Evolutionary conservation across 2,888 invertebrate genomes (phyloP).

Genomic region (Heteromurus nitidus): DNA sequence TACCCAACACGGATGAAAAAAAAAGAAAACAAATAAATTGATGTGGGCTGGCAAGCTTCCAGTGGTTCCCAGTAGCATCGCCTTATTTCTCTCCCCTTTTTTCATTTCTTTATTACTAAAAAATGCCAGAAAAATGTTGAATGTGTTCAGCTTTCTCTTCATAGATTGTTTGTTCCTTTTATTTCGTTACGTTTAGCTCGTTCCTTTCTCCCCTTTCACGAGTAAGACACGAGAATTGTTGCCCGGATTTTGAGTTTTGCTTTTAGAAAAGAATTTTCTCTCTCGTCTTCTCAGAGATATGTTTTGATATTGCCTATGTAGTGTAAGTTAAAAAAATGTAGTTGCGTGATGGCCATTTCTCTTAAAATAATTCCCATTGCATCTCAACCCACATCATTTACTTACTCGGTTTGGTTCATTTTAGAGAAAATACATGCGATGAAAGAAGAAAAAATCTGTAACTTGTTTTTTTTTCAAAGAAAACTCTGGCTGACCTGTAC

Average conservation of each 20-base stretch:
- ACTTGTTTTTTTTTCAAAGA: neutral
- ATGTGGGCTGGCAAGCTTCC: constrained; percentile 7
- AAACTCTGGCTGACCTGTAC: neutral
- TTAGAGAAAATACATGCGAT: neutral
- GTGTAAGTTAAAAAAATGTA: too few relatives aligned
- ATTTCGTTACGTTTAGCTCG: neutral
- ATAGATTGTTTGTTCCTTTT: neutral
- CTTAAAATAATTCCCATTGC: constrained; percentile 18
- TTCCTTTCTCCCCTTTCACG: too few relatives aligned
- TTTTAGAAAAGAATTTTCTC: too few relatives aligned
- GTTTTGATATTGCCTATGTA: too few relatives aligned
- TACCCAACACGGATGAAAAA: too few relatives aligned
- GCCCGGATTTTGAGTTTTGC: too few relatives aligned
- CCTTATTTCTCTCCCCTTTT: neutral
- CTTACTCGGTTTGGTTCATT: neutral
- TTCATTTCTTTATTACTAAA: constrained; percentile 1
- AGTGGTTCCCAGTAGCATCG: neutral
- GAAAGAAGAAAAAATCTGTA: constrained; percentile 19
- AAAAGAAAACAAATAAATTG: too few relatives aligned
- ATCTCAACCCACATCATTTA: constrained; percentile 28
- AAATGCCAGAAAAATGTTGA: neutral
- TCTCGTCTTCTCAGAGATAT: too few relatives aligned
- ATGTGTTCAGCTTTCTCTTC: neutral
- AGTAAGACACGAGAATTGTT: too few relatives aligned
- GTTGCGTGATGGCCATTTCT: constrained; percentile 32